Evolutionary conservation across 64 coral and sea anemone genomes (phyloP).

Genomic region (Hydrozoanthus tunicans): DNA sequence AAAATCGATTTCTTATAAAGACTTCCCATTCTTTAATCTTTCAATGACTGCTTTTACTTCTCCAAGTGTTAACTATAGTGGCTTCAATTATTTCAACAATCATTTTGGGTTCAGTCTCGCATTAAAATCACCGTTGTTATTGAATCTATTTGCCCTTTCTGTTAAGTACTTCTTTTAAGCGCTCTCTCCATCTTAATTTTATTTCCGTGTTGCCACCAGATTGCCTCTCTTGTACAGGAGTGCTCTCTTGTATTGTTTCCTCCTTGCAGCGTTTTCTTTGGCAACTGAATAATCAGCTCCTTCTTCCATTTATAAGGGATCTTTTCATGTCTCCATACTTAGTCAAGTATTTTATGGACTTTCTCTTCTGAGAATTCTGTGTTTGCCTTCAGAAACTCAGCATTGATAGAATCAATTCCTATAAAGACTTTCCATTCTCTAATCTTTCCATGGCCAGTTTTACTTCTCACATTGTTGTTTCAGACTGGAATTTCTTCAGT

Average conservation of each 20-base stretch:
- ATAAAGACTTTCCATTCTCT: constrained; percentile 38
- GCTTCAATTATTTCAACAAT: no score
- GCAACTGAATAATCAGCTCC: constrained; percentile 21
- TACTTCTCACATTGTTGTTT: not conserved
- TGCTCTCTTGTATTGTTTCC: no score
- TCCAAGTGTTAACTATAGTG: no score
- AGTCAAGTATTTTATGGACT: not conserved
- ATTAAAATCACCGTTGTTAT: no score
- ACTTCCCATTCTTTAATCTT: constrained; percentile 30
- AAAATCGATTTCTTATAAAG: not conserved
- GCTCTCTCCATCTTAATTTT: no score
- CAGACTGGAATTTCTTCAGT: no score
- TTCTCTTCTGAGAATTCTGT: not conserved
- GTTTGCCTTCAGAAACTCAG: constrained; percentile 27
- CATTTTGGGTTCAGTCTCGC: no score
- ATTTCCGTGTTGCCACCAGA: no score
- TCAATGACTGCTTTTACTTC: constrained; percentile 25
- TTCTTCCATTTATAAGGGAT: constrained; percentile 30
- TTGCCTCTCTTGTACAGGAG: no score
- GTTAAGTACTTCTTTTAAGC: no score
- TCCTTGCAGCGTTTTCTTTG: not conserved
- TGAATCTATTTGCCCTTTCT: no score
- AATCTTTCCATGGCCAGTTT: constrained; percentile 3
- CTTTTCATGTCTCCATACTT: constrained; percentile 26
- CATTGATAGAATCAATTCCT: not conserved